Evolutionary conservation across 1,140 invertebrate species (phyloP).

Genomic region (Eueides isabella): DNA sequence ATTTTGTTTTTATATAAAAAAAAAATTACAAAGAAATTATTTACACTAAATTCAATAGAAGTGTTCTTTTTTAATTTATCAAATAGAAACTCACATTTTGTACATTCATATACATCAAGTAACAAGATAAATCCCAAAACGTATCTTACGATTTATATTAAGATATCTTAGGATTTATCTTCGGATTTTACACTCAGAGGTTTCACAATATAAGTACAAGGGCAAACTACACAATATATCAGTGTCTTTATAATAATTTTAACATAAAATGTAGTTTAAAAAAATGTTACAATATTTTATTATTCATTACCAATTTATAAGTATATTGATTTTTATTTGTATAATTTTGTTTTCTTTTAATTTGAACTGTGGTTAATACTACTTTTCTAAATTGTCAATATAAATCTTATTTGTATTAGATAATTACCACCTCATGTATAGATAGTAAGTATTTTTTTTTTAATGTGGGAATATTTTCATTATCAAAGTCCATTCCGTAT

Average conservation of each 20-base stretch:
- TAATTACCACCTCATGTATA: neutral
- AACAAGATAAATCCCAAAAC: neutral
- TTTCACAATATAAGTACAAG: neutral
- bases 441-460: neutral
- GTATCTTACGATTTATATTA: neutral
- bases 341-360: neutral
- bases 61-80: neutral
- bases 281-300: neutral
- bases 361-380: neutral
- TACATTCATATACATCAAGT: neutral
- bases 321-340: neutral
- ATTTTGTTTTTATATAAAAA: neutral
- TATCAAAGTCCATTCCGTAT: neutral
- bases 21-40: neutral
- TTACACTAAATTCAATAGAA: neutral
- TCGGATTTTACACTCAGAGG: neutral
- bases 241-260: neutral
- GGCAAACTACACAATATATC: neutral
- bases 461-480: neutral
- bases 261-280: neutral
- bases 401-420: too few species aligned
- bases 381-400: too few species aligned
- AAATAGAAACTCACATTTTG: slow-evolving; percentile 3
- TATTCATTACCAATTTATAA: neutral
- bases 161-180: neutral